Base-by-base conservation (phyloP, 2,888 invertebrate species). In the Deilephila porcellus region DNA sequence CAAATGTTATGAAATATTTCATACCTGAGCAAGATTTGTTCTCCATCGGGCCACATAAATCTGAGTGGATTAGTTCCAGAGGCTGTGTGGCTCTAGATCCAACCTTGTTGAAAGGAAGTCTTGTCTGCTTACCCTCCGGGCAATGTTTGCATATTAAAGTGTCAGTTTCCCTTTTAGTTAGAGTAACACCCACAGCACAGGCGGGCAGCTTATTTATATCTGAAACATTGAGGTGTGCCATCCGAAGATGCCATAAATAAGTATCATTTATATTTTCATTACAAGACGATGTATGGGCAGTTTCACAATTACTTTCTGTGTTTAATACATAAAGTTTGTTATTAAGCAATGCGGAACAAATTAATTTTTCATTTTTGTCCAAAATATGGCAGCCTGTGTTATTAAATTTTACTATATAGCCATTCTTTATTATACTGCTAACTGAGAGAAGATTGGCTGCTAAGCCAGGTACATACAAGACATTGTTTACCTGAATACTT, bases 401-500 rank as follows among this genome's bases (percentile, higher is more conserved):
- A 71, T 73, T 74, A 60, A 83, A 83, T n/a, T 25, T 25, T 11
- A 76, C 73, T 20, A 64, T 73, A 52, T 72, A 71, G 1, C 78
- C 76, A 79, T 29, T 79, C 7, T 77, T 78, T 3, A 75, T 74
- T 6, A 83, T 8, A 3, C 5, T 63, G 4, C 37, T 34, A 8
- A 63, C 63, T n/a, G 63, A 63, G 3, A 63, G 29, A n/a, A 63
- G n/a, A 37, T 63, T 63, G 6, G 29, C 34, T 1, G 63, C 34
- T 34, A 63, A 63, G 0, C 34, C 77, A 64, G 82, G 82, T 25
- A 83, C 78, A 79, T 73, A 80, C 5, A 83, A 72, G 37, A 82
- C 80, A 78, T 83, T 74, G 52, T 73, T 79, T 17, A 85, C 71
- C 60, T 82, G 76, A 25, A 82, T 77, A 29, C 74, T 76, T 73